A percentile compares a stretch with the other conserved stretches of the same genome.
Conservation (phyloP, 1,140 invertebrate species). For the Choristoneura fumiferana region DNA sequence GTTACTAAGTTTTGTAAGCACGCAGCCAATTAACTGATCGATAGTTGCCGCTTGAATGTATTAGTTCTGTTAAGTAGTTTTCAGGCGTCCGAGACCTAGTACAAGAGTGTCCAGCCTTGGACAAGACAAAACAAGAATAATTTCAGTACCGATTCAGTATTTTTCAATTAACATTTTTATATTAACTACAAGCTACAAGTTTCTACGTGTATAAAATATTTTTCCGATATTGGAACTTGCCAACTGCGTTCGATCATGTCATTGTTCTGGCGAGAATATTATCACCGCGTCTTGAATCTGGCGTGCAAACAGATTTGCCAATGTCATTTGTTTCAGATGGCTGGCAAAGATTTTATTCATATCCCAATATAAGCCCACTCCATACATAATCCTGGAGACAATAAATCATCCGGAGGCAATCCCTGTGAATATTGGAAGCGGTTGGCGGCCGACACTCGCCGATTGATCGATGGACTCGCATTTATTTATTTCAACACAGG, state of each 20-base stretch:
- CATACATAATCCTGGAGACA: slow-evolving; percentile 20
- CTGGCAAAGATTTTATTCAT: slow-evolving; percentile 15
- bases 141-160: no score
- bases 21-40: not conserved
- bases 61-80: not conserved
- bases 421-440: slow-evolving; percentile 26
- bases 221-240: no score
- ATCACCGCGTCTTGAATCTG: not conserved
- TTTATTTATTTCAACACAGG: slow-evolving; percentile 29
- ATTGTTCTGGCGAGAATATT: not conserved
- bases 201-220: no score
- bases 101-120: no score
- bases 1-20: slow-evolving; percentile 13
- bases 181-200: no score
- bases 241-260: not conserved
- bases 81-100: no score
- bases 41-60: slow-evolving; percentile 3
- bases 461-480: slow-evolving; percentile 26
- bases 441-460: slow-evolving; percentile 20
- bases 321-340: slow-evolving; percentile 14
- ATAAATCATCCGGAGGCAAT: slow-evolving; percentile 28
- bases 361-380: slow-evolving; percentile 17
- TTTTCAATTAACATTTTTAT: no score
- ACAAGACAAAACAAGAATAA: no score
- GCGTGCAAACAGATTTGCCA: slow-evolving; percentile 14